Evolutionary conservation across 2,797 vertebrate genomes (phyloP).

Genomic region (Euphonia xanthogaster): DNA sequence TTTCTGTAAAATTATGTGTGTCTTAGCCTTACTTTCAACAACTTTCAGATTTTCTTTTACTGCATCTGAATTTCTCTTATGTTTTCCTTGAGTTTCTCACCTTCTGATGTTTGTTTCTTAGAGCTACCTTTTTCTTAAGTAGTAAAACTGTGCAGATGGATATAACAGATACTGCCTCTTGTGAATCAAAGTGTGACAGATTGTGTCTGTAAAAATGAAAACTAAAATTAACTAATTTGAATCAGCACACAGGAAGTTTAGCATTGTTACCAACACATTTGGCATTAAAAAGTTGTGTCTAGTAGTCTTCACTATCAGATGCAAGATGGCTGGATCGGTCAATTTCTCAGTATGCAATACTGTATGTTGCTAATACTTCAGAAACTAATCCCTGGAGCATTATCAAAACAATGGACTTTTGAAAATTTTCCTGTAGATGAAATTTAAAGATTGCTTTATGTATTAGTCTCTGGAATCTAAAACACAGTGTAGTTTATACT

Average conservation of each 20-base stretch:
- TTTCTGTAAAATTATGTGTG: background rate
- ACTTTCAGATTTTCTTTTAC: background rate
- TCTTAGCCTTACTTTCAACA: background rate
- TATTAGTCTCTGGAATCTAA: conserved; percentile 25
- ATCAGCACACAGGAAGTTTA: conserved; percentile 39
- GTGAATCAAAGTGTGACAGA: conserved; percentile 47
- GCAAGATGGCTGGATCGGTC: conserved; percentile 18
- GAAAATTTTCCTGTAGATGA: background rate
- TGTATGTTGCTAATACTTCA: background rate
- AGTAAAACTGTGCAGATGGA: conserved; percentile 43
- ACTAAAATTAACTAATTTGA: conserved; percentile 51
- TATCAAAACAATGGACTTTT: background rate
- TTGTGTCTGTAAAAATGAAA: conserved; percentile 60
- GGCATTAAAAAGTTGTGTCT: conserved; percentile 41
- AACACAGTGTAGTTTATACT: background rate
- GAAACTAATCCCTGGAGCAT: background rate
- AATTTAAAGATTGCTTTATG: background rate
- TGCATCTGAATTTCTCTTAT: background rate
- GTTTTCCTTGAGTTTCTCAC: conserved; percentile 43
- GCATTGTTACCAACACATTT: conserved; percentile 45
- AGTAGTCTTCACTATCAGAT: conserved; percentile 21
- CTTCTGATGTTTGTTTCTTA: conserved; percentile 54
- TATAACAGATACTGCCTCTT: conserved; percentile 47
- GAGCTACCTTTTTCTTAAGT: conserved; percentile 51
- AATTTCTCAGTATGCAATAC: background rate